Evolutionary conservation across 2,113 vertebrate genomes (phyloP), one percentile per base, ranked within the genome.

Genomic region (Pelecanoides urinatrix): DNA sequence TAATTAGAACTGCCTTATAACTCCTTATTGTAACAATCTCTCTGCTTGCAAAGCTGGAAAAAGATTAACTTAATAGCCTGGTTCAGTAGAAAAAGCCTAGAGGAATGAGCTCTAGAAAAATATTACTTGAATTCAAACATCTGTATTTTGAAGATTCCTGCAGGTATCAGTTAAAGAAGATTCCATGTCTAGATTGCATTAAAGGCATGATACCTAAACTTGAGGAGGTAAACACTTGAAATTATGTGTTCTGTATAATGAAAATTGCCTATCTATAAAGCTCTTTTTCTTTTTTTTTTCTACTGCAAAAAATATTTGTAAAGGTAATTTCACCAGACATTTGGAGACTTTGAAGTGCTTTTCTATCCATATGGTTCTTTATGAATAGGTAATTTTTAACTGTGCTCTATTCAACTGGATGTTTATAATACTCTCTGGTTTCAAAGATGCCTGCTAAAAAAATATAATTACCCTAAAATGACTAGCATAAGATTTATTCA

Each of bases 311-410:
- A 93, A 78, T 70, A 95, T 78, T 97, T 97, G 59, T 95, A 82
- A 92, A 94, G 68, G 81, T 92, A 95, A 93, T 98, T 97, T 97
- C 45, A 85, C 58, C 52, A 90, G 76, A 84, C 36, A 82, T 97
- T 97, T 96, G 76, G 90, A 97, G 95, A 82, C 58, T 70, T 97
- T 86, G 49, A 96, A 96, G 62, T 85, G 74, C 65, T 97, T 86
- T 97, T 71, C 94, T 82, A 76, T 91, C 94, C 89, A 93, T 96
- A 91, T 47, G 58, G 73, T 95, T 97, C 82, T 94, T 97, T 96
- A 96, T 92, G 82, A 97, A 96, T 47, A 97, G 73, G 88, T 96
- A 94, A 85, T 96, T 98, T 97, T 97, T 96, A 93, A 96, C 96
- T 95, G 10, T 96, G 61, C 81, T 96, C 40, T 96, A 91, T 86